A percentile compares a stretch with the other conserved stretches of the same genome.
Conservation (phyloP, 2,797 vertebrate genomes). For the Eurystomus glaucurus region DNA sequence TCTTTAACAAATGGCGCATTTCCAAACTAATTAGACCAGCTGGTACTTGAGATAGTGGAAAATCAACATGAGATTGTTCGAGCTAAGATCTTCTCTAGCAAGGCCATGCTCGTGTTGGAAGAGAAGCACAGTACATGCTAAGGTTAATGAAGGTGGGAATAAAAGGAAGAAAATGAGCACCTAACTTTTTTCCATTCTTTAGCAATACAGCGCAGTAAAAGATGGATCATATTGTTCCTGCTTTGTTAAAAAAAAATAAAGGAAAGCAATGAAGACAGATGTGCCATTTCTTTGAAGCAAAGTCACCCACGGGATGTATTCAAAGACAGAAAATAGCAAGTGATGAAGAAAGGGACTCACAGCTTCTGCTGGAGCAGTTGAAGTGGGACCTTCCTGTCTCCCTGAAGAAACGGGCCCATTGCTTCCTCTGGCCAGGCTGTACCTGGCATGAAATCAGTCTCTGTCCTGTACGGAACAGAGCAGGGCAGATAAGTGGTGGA, state of each 20-base stretch:
- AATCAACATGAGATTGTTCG: neutral
- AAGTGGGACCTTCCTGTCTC: neutral
- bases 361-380: neutral
- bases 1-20: conserved; percentile 20
- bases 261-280: neutral
- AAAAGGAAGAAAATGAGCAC: neutral
- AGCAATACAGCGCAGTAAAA: neutral
- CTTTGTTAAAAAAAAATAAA: neutral
- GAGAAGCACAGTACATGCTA: neutral
- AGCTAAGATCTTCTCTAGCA: neutral
- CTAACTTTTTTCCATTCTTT: neutral
- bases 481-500: rapidly evolving
- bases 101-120: rapidly evolving
- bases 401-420: rapidly evolving
- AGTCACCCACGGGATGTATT: neutral
- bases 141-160: conserved; percentile 13
- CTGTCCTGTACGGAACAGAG: neutral
- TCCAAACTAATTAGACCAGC: conserved; percentile 55
- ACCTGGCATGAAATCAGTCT: neutral
- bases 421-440: neutral
- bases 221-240: rapidly evolving
- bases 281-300: neutral
- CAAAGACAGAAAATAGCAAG: neutral
- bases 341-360: neutral
- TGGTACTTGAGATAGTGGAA: neutral